Evolutionary conservation across 2,888 invertebrate genomes (phyloP), one percentile per base, ranked within the genome.

Genomic region (Hypsopygia costalis): DNA sequence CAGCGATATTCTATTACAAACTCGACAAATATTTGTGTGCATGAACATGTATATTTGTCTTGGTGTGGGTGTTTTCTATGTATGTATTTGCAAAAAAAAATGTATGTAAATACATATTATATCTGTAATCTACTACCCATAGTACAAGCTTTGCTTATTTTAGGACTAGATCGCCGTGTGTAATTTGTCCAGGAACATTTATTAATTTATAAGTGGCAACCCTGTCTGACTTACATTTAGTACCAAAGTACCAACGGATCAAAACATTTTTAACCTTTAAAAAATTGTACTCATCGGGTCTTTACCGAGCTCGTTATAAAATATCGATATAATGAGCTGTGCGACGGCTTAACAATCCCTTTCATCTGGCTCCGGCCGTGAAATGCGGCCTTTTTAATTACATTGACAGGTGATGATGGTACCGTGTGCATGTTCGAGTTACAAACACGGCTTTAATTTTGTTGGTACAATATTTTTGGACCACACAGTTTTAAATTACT

Each of bases 341-440:
- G 53, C 64, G 68, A 60, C 69, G 57, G 64, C 65, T 70, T 80
- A 79, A 80, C 80, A 78, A 77, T 75, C 69, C 54, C 72, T 73
- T 79, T 79, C 72, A 77, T 70, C 66, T 56, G 62, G 63, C 52
- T 60, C 58, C 60, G 62, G 49, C 62, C 59, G 67, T 68, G 65
- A 65, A 69, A 66, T 58, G 67, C 60, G 59, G 62, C 61, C 58
- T 65, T 69, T 71, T 72, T 75, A 78, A 79, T 80, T 78, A 80
- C 67, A 75, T 71, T 76, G 81, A 81, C 78, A 73, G 70, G 65
- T 59, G 69, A 66, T 72, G 72, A 70, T 51, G 11, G 32, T 31
- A 50, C 31, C 29, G 11, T 52, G 51, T 43, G 44, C 43, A 43
- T 27, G 34, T 43, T 33, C 49, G 11, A 51, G 45, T 36, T 36